These are phyloP conservation scores for Neodontobutis hainanensis DNA, from an alignment of 2,113 vertebrate species.

Conservation along the genomic window DNA sequence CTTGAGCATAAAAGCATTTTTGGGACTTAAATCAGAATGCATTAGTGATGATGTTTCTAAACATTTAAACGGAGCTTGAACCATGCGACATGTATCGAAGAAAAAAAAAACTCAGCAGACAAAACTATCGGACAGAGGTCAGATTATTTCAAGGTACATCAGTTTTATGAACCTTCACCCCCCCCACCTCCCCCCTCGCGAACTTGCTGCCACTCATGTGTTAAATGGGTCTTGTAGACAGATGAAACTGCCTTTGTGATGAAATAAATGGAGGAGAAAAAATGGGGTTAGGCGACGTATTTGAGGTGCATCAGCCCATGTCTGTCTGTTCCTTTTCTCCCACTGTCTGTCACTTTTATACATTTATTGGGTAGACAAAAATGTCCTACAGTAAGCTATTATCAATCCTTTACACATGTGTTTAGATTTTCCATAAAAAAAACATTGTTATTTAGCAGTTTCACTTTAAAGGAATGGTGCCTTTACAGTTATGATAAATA, in stretches of 20 bases:
- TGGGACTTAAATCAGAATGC: neutral
- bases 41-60: neutral
- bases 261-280: conserved; percentile 68
- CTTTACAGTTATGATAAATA: no score
- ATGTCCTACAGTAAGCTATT: neutral
- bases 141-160: conserved; percentile 69
- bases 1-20: neutral
- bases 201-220: conserved; percentile 67
- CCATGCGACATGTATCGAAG: conserved; percentile 17
- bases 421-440: conserved; percentile 61
- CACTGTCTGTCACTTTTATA: conserved; percentile 18
- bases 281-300: conserved; percentile 66
- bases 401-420: conserved; percentile 10
- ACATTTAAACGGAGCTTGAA: conserved; percentile 18
- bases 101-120: conserved; percentile 24
- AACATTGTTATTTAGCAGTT: conserved; percentile 10
- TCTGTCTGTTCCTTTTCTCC: conserved; percentile 35
- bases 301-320: conserved; percentile 65
- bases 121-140: conserved; percentile 56
- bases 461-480: no score
- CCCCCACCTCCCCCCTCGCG: neutral
- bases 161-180: conserved; percentile 62
- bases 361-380: conserved; percentile 9
- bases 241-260: conserved; percentile 66
- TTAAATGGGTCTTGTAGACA: conserved; percentile 73